Base-by-base conservation (phyloP, 2,888 invertebrate genomes). In the Neoscelio sp. region DNA sequence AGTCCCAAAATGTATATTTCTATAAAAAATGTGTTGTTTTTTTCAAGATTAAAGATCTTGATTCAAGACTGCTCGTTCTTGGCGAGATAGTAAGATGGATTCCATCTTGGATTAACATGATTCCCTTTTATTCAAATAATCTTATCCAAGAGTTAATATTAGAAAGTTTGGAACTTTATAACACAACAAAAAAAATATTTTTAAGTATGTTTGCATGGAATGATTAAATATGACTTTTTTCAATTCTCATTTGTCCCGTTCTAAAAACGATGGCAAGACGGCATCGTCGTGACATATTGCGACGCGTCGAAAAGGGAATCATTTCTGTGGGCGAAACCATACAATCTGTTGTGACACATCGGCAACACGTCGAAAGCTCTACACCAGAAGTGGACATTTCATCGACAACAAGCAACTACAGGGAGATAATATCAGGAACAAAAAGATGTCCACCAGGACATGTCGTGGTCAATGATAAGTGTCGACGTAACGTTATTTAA, bases 381-480 rank as follows among this genome's bases (percentile, higher is more conserved):
- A 33, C 62, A 35, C 5, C 35, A 26, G 18, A 13, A 7, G 26
- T 8, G 12, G 42, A 44, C 35, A 44, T 35, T 5, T 35, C 20
- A 18, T 33, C 60, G 50, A 54, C 62, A 0, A 44, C 71, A 8
- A 38, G 12, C 20, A 17, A 38, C 30, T 20, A 0, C 20, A 73
- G 75, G 15, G 0, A 50, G 28, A 58, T 82, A 35, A 82, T 82
- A 44, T 0, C 2, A 0, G 76, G 13, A 1, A 64, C 81, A 17
- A 12, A 68, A 15, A 82, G 82, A 68, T 82, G 83, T 46, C 77
- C 75, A 0, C 64, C 82, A n/a, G 10, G 75, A 52, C 68, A 82
- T 1, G 44, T 44, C n/a, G 0, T 79, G 13, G 73, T 82, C 7
- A 60, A 50, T 3, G 35, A 48, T n/a, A 74, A 28, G 35, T 84